Base-by-base conservation (phyloP, 1,140 invertebrate genomes). In the Chymomyza costata region DNA sequence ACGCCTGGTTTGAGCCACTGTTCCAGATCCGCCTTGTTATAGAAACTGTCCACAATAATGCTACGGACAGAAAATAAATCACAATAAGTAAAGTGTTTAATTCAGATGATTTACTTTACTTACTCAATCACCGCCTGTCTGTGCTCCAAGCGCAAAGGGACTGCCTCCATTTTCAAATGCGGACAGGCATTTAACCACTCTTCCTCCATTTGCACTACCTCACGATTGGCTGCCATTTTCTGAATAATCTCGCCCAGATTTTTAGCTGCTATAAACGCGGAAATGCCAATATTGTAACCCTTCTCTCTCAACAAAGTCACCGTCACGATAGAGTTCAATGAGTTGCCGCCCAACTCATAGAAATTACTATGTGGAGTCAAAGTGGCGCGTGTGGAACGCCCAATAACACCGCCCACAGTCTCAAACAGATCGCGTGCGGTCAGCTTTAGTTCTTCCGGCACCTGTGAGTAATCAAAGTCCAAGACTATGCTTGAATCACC, bases 311-410 rank as follows among this genome's bases (percentile, higher is more conserved):
- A 84, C 68, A 90, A 89, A 0, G 92, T 92, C 2, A 96, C 92
- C 0, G 93, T 94, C 48, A 90, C 92, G 28, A 96, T 91, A 0
- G 93, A 94, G 80, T 95, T 95, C 1, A 96, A 86, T 0, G 94
- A 95, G 76, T 95, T 95, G 13, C 94, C 94, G 8, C 94, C 94
- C 18, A 95, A 87, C 50, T 94, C 90, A 73, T 93, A 95, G 83
- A 95, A 96, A 64, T 94, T 94, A 0, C 91, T 88, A 7, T 89
- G 85, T 0, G 90, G 54, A 1, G 88, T 88, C 0, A 94, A 73
- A 1, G 87, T 86, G 0, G 88, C 86, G 17, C 92, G 86, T 0
- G 88, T 87, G 1, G 89, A 87, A 14, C 88, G 85, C 6, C 91
- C 91, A 17, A 94, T 88, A 0, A 93, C 91, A 0, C 89, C 87